These are phyloP conservation scores for Thymelicus lineola DNA, from an alignment of 2,888 invertebrate genomes.

Conservation along the genomic window DNA sequence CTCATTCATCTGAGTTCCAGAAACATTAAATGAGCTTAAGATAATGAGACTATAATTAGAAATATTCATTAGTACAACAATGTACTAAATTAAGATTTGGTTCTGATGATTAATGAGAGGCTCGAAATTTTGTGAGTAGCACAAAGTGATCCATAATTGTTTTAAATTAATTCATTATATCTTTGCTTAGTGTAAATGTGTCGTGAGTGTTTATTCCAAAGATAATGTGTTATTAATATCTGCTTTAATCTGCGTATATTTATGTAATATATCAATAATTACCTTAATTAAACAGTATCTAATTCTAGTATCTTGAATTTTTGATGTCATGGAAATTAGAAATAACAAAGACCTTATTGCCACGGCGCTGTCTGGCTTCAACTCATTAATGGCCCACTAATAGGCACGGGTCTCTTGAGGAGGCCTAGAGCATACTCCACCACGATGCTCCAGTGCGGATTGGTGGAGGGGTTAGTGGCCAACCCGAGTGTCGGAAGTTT, in stretches of 20 bases:
- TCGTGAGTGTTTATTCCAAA: not conserved
- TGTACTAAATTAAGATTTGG: constrained; percentile 20
- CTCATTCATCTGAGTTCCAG: not conserved
- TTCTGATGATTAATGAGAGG: constrained; percentile 9
- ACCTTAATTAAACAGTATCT: too few relatives aligned
- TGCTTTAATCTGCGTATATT: not conserved
- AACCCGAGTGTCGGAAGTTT: too few relatives aligned
- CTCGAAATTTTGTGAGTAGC: constrained; percentile 7
- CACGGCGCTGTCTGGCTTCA: too few relatives aligned
- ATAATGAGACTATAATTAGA: constrained; percentile 11
- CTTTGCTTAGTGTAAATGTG: not conserved
- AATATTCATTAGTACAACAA: constrained; percentile 5
- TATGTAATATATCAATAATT: too few relatives aligned
- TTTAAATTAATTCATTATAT: constrained; percentile 8
- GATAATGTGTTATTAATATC: not conserved
- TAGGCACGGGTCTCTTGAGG: too few relatives aligned
- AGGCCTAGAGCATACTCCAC: too few relatives aligned
- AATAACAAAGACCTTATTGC: too few relatives aligned
- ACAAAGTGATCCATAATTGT: constrained; percentile 17
- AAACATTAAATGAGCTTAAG: constrained; percentile 4
- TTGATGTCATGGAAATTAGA: too few relatives aligned
- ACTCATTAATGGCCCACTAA: too few relatives aligned
- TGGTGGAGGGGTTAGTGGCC: too few relatives aligned
- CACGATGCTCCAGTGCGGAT: too few relatives aligned
- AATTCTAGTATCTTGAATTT: too few relatives aligned